phyloP scores from a whole-genome alignment of 2,113 vertebrate genomes.

The Arizona elegans region DNA sequence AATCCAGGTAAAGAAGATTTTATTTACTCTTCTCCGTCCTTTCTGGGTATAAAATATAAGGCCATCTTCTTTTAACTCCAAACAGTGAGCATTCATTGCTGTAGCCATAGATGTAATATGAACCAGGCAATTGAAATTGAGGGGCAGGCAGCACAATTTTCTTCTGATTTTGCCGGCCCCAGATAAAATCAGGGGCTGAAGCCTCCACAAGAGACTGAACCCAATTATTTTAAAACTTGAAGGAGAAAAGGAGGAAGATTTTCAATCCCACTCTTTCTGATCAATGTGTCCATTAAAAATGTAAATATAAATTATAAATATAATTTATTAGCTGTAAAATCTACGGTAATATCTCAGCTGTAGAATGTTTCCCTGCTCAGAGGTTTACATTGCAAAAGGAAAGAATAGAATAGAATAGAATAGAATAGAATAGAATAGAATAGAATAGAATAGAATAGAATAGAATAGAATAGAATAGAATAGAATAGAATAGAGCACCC shows the following conservation, averaged over 20 bases:
- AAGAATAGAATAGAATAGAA: too few relatives aligned
- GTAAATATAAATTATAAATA: neutral
- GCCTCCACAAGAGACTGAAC: neutral
- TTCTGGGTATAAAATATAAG: neutral
- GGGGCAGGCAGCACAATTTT: neutral
- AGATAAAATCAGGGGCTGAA: neutral
- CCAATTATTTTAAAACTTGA: neutral
- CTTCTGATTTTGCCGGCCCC: neutral
- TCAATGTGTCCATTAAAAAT: neutral
- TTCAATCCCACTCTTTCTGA: neutral
- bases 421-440: too few relatives aligned
- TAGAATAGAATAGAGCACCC: too few relatives aligned
- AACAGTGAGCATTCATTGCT: neutral
- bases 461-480: too few relatives aligned
- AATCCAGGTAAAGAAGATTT: neutral
- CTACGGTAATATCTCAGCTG: too few relatives aligned
- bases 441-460: too few relatives aligned
- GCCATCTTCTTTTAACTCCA: neutral
- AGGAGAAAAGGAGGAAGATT: neutral
- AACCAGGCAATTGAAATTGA: neutral
- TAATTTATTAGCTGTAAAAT: neutral
- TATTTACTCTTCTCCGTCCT: neutral
- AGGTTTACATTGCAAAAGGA: neutral
- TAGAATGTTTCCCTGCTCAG: neutral
- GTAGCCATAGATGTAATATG: neutral